Evolutionary conservation across 2,797 vertebrate genomes (phyloP), one percentile per base, ranked within the genome.

Genomic region (Neosalanx taihuensis): DNA sequence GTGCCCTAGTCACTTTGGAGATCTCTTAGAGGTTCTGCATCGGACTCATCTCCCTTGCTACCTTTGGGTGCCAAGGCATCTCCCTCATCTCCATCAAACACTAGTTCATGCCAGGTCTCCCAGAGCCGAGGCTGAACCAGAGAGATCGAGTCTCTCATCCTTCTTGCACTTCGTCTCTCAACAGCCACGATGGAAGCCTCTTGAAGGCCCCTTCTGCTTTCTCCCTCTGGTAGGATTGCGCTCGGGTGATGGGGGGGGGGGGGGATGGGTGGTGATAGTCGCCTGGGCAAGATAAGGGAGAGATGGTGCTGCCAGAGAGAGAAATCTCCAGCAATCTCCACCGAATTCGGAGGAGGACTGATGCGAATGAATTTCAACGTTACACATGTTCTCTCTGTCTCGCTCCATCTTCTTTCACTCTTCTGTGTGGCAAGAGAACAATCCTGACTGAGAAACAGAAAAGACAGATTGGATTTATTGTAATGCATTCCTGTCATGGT

Each of bases 291-390:
- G 77, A 76, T 69, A 71, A 78, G 70, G 76, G 81, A 84, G 86
- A 90, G 75, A 85, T 85, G 83, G 53, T 18, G 75, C 84, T 77
- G 78, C 81, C 69, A 30, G 41, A 37, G 61, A 58, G 33, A 72
- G 78, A 74, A 76, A 83, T 83, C 75, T 63, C 67, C 64, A 41
- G 31, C 76, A 61, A 69, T 41, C 35, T 37, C 76, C 86, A 88
- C 84, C 84, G 84, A 89, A 84, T 80, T 82, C 81, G 41, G 76
- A 66, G 77, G 56, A 65, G 33, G 83, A 82, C 73, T 77, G 74
- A 70, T 72, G 75, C 63, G 74, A 77, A 77, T 77, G 88, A 74
- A 78, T 79, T 64, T 68, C 23, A 9, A 33, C 63, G 12, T 23
- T 70, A 75, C 35, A 73, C 79, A 77, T 72, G 57, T 17, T 68